Percentiles rank a stretch among this genome's conserved stretches.
Conservation (phyloP, 1,140 invertebrate species). For the Pachyrhynchus sulphureomaculatus region DNA sequence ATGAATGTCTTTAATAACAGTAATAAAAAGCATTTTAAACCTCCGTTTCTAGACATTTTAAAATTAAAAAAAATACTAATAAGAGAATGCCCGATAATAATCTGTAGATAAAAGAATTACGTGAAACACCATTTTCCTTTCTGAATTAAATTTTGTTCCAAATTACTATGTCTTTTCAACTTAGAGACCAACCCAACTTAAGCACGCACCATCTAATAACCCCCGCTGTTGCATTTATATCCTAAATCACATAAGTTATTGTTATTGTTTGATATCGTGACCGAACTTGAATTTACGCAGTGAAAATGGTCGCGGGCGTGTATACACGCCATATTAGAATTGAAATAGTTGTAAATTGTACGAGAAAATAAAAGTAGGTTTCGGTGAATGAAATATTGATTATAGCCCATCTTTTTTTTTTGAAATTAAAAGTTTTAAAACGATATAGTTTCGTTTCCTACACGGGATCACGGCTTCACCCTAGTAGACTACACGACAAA, state of each 20-base stretch:
- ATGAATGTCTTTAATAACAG: no score
- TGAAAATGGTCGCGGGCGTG: conserved; percentile 18
- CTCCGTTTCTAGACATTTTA: no score
- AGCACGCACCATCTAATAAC: conserved; percentile 7
- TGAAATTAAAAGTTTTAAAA: no score
- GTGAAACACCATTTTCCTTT: conserved; percentile 2
- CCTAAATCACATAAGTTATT: conserved; percentile 31
- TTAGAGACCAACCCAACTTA: conserved; percentile 17
- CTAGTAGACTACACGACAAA: no score
- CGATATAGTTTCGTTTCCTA: no score
- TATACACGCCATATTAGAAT: conserved; percentile 29
- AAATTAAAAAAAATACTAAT: no score
- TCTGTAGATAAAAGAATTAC: not conserved
- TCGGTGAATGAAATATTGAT: conserved; percentile 1
- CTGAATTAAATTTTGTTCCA: conserved; percentile 8
- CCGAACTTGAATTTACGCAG: conserved; percentile 24
- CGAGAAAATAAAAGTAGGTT: not conserved
- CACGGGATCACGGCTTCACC: no score
- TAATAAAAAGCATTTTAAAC: no score
- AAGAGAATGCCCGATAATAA: not conserved
- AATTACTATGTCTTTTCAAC: no score
- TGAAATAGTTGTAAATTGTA: conserved; percentile 13
- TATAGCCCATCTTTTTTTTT: no score
- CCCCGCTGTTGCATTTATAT: conserved; percentile 3
- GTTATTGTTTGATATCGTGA: conserved; percentile 34